Evolutionary conservation across 2,888 invertebrate species (phyloP), one percentile per base, ranked within the genome.

Genomic region (Papilio elwesi): DNA sequence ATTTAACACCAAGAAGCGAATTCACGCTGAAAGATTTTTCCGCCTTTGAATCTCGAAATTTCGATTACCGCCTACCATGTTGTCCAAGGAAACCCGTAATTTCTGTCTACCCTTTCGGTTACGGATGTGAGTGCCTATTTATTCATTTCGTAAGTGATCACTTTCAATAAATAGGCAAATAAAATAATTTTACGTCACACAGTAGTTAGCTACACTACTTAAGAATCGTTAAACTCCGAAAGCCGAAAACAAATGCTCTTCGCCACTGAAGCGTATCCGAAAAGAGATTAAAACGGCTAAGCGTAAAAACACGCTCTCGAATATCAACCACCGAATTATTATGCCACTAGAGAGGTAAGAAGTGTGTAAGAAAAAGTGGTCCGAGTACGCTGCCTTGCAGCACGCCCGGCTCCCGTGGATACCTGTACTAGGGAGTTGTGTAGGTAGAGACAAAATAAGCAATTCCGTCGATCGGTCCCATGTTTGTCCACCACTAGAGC

Each of bases 361-460:
- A 80, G 77, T 79, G 72, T 80, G 84, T 80, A 81, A 81, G 78
- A 82, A 82, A 82, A 82, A 85, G 83, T 82, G 87, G 88, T 73
- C 85, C 80, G 73, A 86, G 83, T 79, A 81, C 74, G 81, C 81
- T 82, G 81, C 90, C 89, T 87, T 85, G 90, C 77, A 87, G 89
- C 83, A 88, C 83, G 83, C 87, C 84, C 81, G 82, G 80, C 85
- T 83, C 82, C 88, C 83, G 84, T 91, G 64, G 57, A 65, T 73
- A 91, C 90, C 90, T 87, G 88, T 87, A 84, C 84, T 84, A 87
- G 90, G 90, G 90, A 90, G 89, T 84, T 85, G 85, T 91, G 93
- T 92, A 91, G 90, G 91, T 90, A 87, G 90, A 90, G 90, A 93
- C 92, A 93, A 93, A 93, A 93, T 93, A 93, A 93, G 93, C 93